Evolutionary conservation across 1,140 invertebrate genomes (phyloP), one percentile per base, ranked within the genome.

Genomic region (Cydia amplana): DNA sequence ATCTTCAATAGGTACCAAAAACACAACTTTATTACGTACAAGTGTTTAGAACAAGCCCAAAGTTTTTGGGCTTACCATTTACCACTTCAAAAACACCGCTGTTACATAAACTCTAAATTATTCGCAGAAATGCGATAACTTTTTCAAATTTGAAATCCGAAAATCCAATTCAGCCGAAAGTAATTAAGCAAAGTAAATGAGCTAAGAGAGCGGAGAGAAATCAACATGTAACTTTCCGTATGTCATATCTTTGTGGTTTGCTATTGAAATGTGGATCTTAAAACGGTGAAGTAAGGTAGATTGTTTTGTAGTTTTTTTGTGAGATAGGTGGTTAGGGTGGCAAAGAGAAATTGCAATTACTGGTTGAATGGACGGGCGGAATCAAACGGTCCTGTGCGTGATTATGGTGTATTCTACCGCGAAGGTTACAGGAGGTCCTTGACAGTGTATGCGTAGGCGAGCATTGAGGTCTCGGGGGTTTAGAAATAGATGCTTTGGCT

Each of bases 171-270:
- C n/a, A 70, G 4, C 10, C 32, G 65, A 70, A 70, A 70, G 65
- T 70, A 70, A 70, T 70, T 70, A 70, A 70, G 32, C 25, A 32
- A 20, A 18, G 65, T 40, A 70, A 70, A 70, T 70, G 65, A 70
- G 65, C 32, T 20, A 70, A 40, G 65, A 67, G 51, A n/a, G 46
- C 46, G 46, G 51, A 49, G 46, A 60, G 55, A 60, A 60, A 23
- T 60, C 55, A 4, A 23, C 18, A 23, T 60, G 20, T 23, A 60
- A 23, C 20, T 60, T 60, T 10, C 18, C 6, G 20, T 12, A 60
- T 20, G 10, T 60, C 55, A 12, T 60, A 60, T 60, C 55, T 60
- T 18, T 1, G 1, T 60, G 7, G 20, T 23, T 60, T 12, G 20
- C 16, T n/a, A 51, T 18, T n/a, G 16, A 51, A 51, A 23, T 60